Percentiles rank a stretch among this genome's conserved stretches.
phyloP scores from a whole-genome alignment of 2,797 vertebrate genomes.

The Pristis pectinata region DNA sequence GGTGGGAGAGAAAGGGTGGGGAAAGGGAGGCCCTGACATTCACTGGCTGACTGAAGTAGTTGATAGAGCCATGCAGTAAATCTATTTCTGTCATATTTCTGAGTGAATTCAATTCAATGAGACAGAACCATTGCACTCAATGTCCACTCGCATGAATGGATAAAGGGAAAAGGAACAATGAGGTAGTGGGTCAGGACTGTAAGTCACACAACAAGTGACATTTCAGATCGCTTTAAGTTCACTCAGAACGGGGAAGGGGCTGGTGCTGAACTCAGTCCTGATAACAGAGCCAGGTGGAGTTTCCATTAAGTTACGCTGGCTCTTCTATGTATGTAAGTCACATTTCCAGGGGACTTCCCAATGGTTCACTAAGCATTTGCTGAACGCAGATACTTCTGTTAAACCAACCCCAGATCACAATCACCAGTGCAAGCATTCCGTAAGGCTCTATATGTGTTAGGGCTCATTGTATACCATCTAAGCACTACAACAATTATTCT shows the following conservation, averaged over 20 bases:
- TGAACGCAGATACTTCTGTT: too few relatives aligned
- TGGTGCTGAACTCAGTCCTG: neutral
- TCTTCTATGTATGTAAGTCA: too few relatives aligned
- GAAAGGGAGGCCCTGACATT: neutral
- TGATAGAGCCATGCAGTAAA: neutral
- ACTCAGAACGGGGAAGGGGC: too few relatives aligned
- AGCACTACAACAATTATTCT: too few relatives aligned
- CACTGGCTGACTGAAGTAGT: neutral
- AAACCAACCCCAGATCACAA: too few relatives aligned
- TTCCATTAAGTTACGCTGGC: neutral
- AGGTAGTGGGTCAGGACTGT: neutral
- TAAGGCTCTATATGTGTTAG: too few relatives aligned
- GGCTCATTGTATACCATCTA: too few relatives aligned
- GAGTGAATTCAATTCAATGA: neutral
- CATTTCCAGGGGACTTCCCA: too few relatives aligned
- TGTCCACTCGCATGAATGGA: neutral
- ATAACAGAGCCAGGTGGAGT: neutral
- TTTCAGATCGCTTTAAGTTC: neutral
- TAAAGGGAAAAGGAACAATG: neutral
- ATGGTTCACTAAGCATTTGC: too few relatives aligned
- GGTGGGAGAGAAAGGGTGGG: neutral
- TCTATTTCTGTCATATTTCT: neutral
- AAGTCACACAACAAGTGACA: neutral
- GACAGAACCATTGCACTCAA: neutral
- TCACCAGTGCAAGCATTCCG: too few relatives aligned